phyloP scores from a whole-genome alignment of 2,113 vertebrate species.

The Brienomyrus longianalis region DNA sequence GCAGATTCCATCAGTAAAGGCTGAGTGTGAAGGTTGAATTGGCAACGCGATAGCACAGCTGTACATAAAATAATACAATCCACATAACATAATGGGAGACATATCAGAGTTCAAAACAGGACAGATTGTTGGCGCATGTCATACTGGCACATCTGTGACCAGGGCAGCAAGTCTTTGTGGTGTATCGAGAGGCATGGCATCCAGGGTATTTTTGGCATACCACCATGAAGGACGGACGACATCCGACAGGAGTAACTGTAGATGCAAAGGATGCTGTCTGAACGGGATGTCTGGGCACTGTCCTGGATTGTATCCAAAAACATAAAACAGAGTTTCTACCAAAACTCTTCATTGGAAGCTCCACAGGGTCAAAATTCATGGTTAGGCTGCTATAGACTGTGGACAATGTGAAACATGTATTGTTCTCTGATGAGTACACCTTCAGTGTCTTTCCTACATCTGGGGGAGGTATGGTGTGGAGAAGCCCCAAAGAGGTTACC shows the following conservation, averaged over 20 bases:
- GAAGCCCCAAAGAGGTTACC: not conserved
- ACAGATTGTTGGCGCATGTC: not conserved
- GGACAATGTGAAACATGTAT: not conserved
- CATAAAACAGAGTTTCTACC: not conserved
- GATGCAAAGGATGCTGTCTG: not conserved
- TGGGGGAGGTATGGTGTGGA: not conserved
- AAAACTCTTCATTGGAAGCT: not conserved
- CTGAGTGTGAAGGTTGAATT: not conserved
- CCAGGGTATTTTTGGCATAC: not conserved
- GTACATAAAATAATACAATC: not conserved
- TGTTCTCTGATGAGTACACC: not conserved
- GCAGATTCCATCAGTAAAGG: not conserved
- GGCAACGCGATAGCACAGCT: not conserved
- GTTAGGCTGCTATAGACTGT: not conserved
- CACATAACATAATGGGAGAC: not conserved
- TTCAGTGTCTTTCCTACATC: not conserved
- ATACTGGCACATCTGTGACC: not conserved
- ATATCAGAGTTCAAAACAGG: not conserved
- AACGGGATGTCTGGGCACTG: not conserved
- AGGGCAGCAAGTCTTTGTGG: not conserved
- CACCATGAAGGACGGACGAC: not conserved
- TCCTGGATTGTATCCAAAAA: not conserved
- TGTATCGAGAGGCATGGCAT: not conserved
- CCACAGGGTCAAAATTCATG: not conserved
- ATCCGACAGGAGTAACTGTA: not conserved